Evolutionary conservation across 2,888 invertebrate species (phyloP).

Genomic region (Philopedon plagiatum): DNA sequence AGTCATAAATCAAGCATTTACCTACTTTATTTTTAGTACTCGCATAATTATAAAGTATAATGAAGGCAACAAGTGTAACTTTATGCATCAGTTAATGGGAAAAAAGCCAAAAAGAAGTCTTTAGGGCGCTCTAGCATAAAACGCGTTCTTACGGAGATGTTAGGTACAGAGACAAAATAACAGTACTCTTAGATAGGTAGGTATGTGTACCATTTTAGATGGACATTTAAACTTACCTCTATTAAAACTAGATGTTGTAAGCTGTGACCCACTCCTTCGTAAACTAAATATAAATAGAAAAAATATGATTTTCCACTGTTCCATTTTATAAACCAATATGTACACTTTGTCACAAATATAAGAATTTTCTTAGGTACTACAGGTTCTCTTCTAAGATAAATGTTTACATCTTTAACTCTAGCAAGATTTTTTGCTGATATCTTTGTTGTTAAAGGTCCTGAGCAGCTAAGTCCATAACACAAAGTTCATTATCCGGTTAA

Average conservation of each 20-base stretch:
- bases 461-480: constrained; percentile 22
- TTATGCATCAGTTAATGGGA: constrained; percentile 36
- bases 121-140: constrained; percentile 18
- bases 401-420: constrained; percentile 41
- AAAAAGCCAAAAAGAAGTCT: constrained; percentile 23
- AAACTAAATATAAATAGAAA: constrained; percentile 30
- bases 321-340: constrained; percentile 32
- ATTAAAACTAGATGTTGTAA: constrained; percentile 20
- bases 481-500: constrained; percentile 1
- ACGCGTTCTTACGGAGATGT: constrained; percentile 10
- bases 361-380: constrained; percentile 11
- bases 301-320: constrained; percentile 34
- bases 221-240: constrained; percentile 43
- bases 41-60: constrained; percentile 34
- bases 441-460: constrained; percentile 8
- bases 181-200: constrained; percentile 40
- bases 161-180: constrained; percentile 35
- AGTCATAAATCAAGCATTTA: constrained; percentile 7
- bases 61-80: constrained; percentile 40
- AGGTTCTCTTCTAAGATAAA: constrained; percentile 29
- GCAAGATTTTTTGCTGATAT: not conserved
- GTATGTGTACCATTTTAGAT: constrained; percentile 13
- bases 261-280: constrained; percentile 24
- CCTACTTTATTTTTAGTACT: constrained; percentile 5
- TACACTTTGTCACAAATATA: constrained; percentile 21